A percentile compares a stretch with the other conserved stretches of the same genome.
These are phyloP conservation scores for Gavialis gangeticus DNA, from an alignment of 2,113 vertebrate genomes.

Conservation along the genomic window DNA sequence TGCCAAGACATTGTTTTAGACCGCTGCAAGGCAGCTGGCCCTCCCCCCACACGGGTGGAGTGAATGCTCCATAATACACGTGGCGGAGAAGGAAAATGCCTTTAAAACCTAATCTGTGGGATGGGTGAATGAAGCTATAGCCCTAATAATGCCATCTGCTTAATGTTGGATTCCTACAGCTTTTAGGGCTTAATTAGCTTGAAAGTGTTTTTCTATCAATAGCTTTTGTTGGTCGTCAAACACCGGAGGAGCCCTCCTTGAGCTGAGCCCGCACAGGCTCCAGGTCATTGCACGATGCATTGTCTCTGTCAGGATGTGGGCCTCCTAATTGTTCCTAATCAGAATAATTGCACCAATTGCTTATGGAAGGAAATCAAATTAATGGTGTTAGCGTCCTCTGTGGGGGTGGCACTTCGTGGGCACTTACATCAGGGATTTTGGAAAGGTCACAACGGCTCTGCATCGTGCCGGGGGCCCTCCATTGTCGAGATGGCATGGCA, in stretches of 20 bases:
- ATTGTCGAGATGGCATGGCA: neutral
- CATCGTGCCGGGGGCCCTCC: fast-evolving
- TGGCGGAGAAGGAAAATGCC: conserved; percentile 47
- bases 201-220: conserved; percentile 73
- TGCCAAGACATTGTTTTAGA: conserved; percentile 8
- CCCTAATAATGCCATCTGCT: conserved; percentile 66
- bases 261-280: conserved; percentile 53
- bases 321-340: conserved; percentile 83
- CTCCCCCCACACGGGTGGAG: neutral
- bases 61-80: conserved; percentile 62
- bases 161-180: conserved; percentile 75
- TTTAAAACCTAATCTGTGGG: conserved; percentile 59
- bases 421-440: conserved; percentile 41
- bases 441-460: conserved; percentile 54
- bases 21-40: conserved; percentile 31
- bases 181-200: conserved; percentile 83
- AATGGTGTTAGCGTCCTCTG: conserved; percentile 74
- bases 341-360: conserved; percentile 80
- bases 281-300: conserved; percentile 58
- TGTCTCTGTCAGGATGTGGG: conserved; percentile 71
- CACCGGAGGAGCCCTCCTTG: conserved; percentile 68
- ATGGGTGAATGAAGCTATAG: conserved; percentile 15
- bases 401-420: conserved; percentile 65
- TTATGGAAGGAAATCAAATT: conserved; percentile 81
- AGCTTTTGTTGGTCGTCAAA: conserved; percentile 76